Base-by-base conservation (phyloP, 1,140 invertebrate species). In the Eufriesea mexicana region DNA sequence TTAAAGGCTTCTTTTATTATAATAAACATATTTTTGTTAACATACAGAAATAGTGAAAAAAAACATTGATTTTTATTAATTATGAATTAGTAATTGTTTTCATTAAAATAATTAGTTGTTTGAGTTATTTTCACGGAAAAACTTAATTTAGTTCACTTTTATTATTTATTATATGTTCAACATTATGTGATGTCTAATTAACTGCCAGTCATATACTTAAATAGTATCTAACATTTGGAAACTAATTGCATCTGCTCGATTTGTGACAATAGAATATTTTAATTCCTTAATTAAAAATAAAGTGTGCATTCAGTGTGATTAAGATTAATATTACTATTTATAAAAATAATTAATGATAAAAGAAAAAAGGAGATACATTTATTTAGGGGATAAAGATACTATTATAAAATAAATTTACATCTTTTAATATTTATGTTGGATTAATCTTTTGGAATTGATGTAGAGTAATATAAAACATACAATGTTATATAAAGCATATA, bases 1-100 rank as follows among this genome's bases (percentile, higher is more conserved):
- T 89, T 86, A 76, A 90, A 90, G 89, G 64, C 90, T 91, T 79
- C 88, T 88, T 76, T 81, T 87, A 82, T 83, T 77, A 84, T 74
- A 84, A 49, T 72, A 79, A 86, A 68, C 76, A 66, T 80, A 80
- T 79, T 90, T 84, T 79, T 35, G 16, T 62, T 62, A 20, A 35
- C 8, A 35, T 0, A 35, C 25, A 62, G 7, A 20, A 62, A 83
- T 91, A 77, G 84, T 64, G 66, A 45, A 61, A 66, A 49, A 79
- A 25, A 47, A 45, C 68, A 14, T 79, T 75, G n/a, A 59, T 76
- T 79, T 71, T 35, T 62, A 47, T 83, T 79, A 72, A 70, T 55
- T n/a, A 23, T 59, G 28, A 42, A 78, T 87, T n/a, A 47, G 10
- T 54, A 83, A 81, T 88, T 84, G 35, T 77, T 74, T 64, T 82